Base-by-base conservation (phyloP, 1,140 invertebrate species). In the Calephelis nemesis region DNA sequence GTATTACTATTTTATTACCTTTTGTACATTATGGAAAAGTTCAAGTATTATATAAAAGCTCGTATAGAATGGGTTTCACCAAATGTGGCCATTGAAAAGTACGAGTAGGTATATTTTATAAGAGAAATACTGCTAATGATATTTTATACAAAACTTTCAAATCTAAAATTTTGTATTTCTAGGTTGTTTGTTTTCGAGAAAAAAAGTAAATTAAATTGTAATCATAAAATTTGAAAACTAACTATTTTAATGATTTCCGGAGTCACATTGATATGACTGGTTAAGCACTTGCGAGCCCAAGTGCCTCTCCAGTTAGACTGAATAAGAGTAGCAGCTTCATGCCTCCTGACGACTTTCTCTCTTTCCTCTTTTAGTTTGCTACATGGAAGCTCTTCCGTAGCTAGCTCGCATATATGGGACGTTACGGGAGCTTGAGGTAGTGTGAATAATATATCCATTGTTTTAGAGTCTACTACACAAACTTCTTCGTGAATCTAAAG, bases 301-400 rank as follows among this genome's bases (percentile, higher is more conserved):
- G 72, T 72, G 39, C 85, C 86, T 78, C 85, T 80, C 88, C 88
- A 90, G 65, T 79, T 67, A 0, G 86, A 76, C 70, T 90, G 88
- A 7, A 90, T 70, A 0, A 76, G 9, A 4, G 78, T 88, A 0
- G 87, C 88, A 12, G 88, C 85, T 50, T 87, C 83, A 30, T 90
- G 83, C 65, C 70, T 79, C 10, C 58, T 80, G 6, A 88, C 77
- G 0, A 83, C 19, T 30, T 80, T 83, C 13, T 86, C 81, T 39
- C 85, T 74, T 68, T 89, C 78, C 47, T 76, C 75, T 58, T 84
- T 90, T 30, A 88, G 52, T 1, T 79, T 12, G 15, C 80, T 82
- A 74, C 88, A 87, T 0, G 80, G 78, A 0, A 84, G 12, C 15
- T 83, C 79, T 15, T 84, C 80, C 5, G 79, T 84, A 4, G 81